Conservation (phyloP, 1,140 invertebrate species). For the Megathymus violae region DNA sequence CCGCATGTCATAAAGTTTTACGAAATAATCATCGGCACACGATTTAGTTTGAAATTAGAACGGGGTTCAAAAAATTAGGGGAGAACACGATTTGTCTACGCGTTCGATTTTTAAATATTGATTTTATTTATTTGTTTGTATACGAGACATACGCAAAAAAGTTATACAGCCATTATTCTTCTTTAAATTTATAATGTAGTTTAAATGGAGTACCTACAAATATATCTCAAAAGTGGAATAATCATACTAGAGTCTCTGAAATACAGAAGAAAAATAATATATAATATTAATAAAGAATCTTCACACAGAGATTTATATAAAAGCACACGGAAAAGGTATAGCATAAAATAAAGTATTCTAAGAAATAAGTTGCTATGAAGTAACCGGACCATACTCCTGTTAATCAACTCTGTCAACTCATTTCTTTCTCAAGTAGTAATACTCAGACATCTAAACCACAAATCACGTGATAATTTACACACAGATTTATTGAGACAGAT, state of each 20-base stretch:
- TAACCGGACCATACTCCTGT: slow-evolving; percentile 2
- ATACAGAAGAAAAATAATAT: no score
- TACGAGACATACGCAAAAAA: no score
- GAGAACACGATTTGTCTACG: slow-evolving; percentile 23
- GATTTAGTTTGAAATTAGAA: slow-evolving; percentile 40
- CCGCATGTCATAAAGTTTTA: slow-evolving; percentile 52
- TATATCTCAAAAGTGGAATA: no score
- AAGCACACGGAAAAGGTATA: no score
- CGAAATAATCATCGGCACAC: slow-evolving; percentile 51
- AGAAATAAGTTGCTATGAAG: slow-evolving; percentile 4
- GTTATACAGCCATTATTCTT: no score
- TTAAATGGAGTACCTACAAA: no score
- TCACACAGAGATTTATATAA: no score
- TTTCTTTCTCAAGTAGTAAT: slow-evolving; percentile 8
- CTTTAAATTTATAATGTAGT: no score
- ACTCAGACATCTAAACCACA: slow-evolving; percentile 2
- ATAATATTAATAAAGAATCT: no score
- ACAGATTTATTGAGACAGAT: slow-evolving; percentile 24
- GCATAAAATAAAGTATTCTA: not conserved
- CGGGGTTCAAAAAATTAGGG: slow-evolving; percentile 46
- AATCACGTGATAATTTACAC: slow-evolving; percentile 2
- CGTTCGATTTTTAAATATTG: not conserved
- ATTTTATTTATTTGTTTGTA: not conserved
- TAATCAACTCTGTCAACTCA: slow-evolving; percentile 6
- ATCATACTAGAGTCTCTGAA: no score